Base-by-base conservation (phyloP, 1,140 invertebrate genomes). In the Globodera rostochiensis region DNA sequence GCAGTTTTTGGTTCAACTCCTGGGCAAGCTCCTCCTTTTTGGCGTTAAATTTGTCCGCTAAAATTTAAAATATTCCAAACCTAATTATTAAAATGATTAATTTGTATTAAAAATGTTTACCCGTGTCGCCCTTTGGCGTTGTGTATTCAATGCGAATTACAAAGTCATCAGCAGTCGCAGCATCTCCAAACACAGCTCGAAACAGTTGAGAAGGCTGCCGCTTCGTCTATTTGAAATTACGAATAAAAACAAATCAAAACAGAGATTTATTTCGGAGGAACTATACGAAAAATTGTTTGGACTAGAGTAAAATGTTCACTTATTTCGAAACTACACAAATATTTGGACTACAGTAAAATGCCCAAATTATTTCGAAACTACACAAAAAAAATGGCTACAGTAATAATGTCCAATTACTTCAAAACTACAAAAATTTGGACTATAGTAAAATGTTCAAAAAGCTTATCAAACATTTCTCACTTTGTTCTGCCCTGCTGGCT, bases 151-250 rank as follows among this genome's bases (percentile, higher is more conserved):
- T 75, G 36, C 60, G 49, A 57, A 75, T 57, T 57, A 53, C 74
- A 75, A 75, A 75, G 49, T 75, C 74, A 13, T 75, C 74, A 15
- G 49, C 74, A 21, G 49, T 75, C 9, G 60, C 74, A n/a, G 49
- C 60, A 15, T 75, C 74, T 5, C 74, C 74, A n/a, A 75, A 75
- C 49, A 75, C 46, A 13, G 74, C 74, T 11, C 60, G 60, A 21
- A 75, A 75, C 60, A 75, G n/a, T n/a, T 75, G 74, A 6, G 74
- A 75, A 21, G 45, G 74, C 49, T 64, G 71, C 60, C 74, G 25
- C 2, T 36, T 64, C 6, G 74, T 15, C 49, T 36, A 53, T 74
- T 74, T 8, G 11, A 53, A 53, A 53, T 36, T 36, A 36, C 36
- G 36, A 36, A 36, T 36, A 36, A 36, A 36, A 36, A 36, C 36